Evolutionary conservation across 2,113 vertebrate species (phyloP).

Genomic region (Misgurnus anguillicaudatus): DNA sequence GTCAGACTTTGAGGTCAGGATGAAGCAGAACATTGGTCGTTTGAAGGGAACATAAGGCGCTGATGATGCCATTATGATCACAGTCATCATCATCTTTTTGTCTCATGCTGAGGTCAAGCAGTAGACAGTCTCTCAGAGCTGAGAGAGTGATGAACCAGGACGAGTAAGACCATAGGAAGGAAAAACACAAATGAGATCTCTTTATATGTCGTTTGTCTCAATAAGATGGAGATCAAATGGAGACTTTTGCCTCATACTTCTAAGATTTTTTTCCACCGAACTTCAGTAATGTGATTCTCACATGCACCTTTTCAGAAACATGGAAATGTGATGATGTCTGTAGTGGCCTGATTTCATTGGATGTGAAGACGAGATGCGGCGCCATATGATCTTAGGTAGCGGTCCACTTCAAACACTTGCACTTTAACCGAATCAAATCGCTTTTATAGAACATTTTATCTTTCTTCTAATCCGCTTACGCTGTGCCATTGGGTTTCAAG

Average conservation of each 20-base stretch:
- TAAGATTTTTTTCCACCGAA: too few relatives aligned
- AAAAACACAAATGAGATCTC: too few relatives aligned
- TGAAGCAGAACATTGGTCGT: constrained; percentile 17
- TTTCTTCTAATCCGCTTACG: constrained; percentile 4
- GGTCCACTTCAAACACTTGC: neutral
- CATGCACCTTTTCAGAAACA: neutral
- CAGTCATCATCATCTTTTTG: constrained; percentile 24
- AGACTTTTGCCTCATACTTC: too few relatives aligned
- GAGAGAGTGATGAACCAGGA: constrained; percentile 19
- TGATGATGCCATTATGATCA: constrained; percentile 29
- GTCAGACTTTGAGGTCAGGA: neutral
- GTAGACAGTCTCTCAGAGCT: neutral
- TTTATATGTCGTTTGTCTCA: too few relatives aligned
- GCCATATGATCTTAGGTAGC: neutral
- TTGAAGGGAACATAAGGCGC: constrained; percentile 2
- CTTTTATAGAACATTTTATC: constrained; percentile 4
- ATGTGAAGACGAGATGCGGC: neutral
- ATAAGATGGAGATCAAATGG: too few relatives aligned
- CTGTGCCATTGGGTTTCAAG: neutral
- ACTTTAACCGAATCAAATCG: constrained; percentile 16
- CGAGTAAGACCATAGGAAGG: neutral
- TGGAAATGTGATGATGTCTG: constrained; percentile 7
- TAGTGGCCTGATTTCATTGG: constrained; percentile 9
- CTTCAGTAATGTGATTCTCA: too few relatives aligned
- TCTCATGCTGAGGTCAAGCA: constrained; percentile 24